A percentile compares a stretch with the other conserved stretches of the same genome.
phyloP scores from a whole-genome alignment of 2,888 invertebrate species.

The Ditula angustiorana region DNA sequence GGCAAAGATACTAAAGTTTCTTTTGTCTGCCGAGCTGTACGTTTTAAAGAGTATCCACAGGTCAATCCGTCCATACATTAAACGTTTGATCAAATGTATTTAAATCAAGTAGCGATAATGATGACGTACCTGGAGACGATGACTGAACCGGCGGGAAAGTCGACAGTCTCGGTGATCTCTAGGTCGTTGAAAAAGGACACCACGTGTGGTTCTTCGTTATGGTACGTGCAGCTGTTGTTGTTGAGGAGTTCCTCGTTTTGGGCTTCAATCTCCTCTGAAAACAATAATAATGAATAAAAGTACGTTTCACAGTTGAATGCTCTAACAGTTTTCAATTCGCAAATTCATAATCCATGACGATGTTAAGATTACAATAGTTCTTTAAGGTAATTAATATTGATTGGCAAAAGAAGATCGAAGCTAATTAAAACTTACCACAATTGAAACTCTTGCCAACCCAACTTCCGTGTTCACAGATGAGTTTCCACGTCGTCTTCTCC shows the following conservation, averaged over 20 bases:
- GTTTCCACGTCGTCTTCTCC: slow-evolving; percentile 93
- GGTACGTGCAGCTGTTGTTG: slow-evolving; percentile 91
- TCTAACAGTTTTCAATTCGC: no score
- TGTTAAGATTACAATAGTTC: no score
- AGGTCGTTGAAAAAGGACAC: slow-evolving; percentile 93
- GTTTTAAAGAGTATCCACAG: no score
- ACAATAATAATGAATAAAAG: not conserved
- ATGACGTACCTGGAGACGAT: slow-evolving; percentile 86
- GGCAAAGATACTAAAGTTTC: no score
- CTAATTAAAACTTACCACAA: slow-evolving; percentile 86
- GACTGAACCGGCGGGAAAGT: slow-evolving; percentile 91
- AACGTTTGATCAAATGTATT: no score
- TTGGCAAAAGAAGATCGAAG: not conserved
- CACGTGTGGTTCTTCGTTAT: slow-evolving; percentile 92
- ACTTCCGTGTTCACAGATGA: slow-evolving; percentile 93
- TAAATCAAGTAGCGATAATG: not conserved
- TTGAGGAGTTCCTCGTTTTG: slow-evolving; percentile 80
- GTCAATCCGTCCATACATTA: no score
- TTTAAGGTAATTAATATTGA: not conserved
- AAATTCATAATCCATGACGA: no score
- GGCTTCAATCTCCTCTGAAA: slow-evolving; percentile 79
- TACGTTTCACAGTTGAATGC: not conserved
- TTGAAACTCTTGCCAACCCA: slow-evolving; percentile 93
- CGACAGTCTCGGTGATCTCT: slow-evolving; percentile 90
- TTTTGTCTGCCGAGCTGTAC: no score